Conservation (phyloP, 1,140 invertebrate species). For the Halotydeus destructor region DNA sequence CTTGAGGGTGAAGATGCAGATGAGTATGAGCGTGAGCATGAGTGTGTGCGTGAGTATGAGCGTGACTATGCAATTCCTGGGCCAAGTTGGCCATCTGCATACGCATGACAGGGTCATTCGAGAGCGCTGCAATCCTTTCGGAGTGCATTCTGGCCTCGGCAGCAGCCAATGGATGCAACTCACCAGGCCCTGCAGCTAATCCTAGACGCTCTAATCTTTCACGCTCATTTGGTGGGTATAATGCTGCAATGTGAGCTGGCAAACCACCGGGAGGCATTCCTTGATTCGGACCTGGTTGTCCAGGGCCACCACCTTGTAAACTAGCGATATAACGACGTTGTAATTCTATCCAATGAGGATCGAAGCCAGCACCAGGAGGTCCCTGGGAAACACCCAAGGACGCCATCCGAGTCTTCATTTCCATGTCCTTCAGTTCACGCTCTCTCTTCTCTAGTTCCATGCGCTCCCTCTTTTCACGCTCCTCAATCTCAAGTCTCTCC, state of each 20-base stretch:
- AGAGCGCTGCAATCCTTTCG: constrained; percentile 41
- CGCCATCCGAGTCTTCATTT: constrained; percentile 55
- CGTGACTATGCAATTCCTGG: constrained; percentile 52
- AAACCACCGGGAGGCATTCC: constrained; percentile 4
- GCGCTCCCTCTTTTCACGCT: constrained; percentile 15
- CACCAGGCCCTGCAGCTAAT: background rate
- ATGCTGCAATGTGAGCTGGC: constrained; percentile 2
- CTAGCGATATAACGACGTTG: constrained; percentile 39
- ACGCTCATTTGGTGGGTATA: constrained; percentile 14
- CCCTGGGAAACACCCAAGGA: constrained; percentile 41
- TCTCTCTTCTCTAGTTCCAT: constrained; percentile 63
- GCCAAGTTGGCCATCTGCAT: constrained; percentile 62
- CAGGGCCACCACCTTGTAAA: constrained; percentile 11
- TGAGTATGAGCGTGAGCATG: constrained; percentile 49
- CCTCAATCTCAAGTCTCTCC: constrained; percentile 32
- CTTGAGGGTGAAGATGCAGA: constrained; percentile 56
- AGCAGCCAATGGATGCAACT: constrained; percentile 10
- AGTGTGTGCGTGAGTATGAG: constrained; percentile 63
- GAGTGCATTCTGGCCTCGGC: constrained; percentile 28
- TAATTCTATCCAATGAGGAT: constrained; percentile 76
- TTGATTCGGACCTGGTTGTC: constrained; percentile 10
- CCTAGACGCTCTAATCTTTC: constrained; percentile 14
- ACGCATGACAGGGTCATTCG: constrained; percentile 46
- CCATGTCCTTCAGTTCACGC: constrained; percentile 55
- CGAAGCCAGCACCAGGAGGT: constrained; percentile 33